Percentiles rank a stretch among this genome's conserved stretches.
phyloP scores from a whole-genome alignment of 2,113 vertebrate genomes.

The Plestiodon gilberti region DNA sequence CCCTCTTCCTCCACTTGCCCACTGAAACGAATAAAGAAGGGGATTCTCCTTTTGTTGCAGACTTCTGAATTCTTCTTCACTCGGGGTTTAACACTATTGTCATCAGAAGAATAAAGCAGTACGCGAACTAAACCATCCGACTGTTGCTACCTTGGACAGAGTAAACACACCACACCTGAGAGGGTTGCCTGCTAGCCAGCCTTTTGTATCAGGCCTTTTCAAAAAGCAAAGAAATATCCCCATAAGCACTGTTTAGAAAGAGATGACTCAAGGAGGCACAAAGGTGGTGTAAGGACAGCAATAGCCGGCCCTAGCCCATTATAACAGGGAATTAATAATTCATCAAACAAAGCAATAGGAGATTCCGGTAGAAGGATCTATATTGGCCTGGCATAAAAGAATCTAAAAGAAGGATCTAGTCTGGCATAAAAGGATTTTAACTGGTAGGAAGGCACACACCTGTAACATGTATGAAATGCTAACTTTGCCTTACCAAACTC shows the following conservation, averaged over 20 bases:
- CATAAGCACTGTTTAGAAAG: constrained; percentile 3
- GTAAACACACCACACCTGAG: neutral
- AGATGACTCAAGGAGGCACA: neutral
- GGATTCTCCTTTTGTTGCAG: neutral
- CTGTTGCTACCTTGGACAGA: neutral
- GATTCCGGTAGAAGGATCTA: neutral
- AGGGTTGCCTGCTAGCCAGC: neutral
- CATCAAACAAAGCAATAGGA: neutral
- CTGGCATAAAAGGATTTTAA: neutral
- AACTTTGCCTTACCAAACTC: fast-evolving
- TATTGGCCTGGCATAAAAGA: neutral
- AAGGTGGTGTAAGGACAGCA: neutral
- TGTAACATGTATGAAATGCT: neutral
- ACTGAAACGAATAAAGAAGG: neutral
- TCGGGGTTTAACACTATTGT: neutral
- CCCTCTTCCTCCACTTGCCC: neutral
- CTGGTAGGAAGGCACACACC: fast-evolving
- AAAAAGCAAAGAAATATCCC: neutral
- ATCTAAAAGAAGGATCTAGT: neutral
- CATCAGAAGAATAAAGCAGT: neutral
- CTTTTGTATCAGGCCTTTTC: neutral
- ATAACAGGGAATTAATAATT: constrained; percentile 6
- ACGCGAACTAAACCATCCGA: neutral
- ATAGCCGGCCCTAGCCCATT: neutral
- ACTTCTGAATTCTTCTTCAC: neutral